Percentiles rank a stretch among this genome's conserved stretches.
Evolutionary conservation across 1,140 invertebrate genomes (phyloP).

Genomic region (Sarcophaga peregrina): DNA sequence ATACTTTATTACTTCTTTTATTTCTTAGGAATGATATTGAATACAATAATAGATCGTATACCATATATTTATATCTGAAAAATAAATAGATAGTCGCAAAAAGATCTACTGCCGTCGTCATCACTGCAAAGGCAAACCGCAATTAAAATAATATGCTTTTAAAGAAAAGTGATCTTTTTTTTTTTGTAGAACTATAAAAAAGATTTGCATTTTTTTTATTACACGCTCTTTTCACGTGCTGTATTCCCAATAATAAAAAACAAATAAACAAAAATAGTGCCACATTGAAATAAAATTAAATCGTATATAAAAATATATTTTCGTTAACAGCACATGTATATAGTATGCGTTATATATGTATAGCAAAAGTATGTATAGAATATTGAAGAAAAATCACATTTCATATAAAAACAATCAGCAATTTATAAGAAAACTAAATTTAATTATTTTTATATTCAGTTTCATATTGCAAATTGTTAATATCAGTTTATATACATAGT

Average conservation of each 20-base stretch:
- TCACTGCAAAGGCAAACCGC: no score
- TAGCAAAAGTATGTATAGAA: not conserved
- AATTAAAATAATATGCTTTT: no score
- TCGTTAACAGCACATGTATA: not conserved
- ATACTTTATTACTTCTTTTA: no score
- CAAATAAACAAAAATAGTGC: not conserved
- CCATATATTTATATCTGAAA: no score
- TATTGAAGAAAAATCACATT: not conserved
- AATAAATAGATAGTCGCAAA: no score
- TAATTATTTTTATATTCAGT: not conserved
- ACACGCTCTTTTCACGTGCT: conserved; percentile 3
- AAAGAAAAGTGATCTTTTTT: no score
- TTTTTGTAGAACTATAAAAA: not conserved
- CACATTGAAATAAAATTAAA: conserved; percentile 7
- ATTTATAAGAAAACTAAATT: not conserved
- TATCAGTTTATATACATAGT: no score
- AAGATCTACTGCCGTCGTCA: no score
- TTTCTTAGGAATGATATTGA: no score
- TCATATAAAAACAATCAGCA: not conserved
- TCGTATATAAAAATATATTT: not conserved
- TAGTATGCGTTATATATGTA: not conserved
- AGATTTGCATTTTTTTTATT: conserved; percentile 6
- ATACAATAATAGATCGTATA: no score
- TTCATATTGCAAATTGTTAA: no score
- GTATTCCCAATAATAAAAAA: not conserved